Evolutionary conservation across 2,888 invertebrate genomes (phyloP), one percentile per base, ranked within the genome.

Genomic region (Andrena bicolor): DNA sequence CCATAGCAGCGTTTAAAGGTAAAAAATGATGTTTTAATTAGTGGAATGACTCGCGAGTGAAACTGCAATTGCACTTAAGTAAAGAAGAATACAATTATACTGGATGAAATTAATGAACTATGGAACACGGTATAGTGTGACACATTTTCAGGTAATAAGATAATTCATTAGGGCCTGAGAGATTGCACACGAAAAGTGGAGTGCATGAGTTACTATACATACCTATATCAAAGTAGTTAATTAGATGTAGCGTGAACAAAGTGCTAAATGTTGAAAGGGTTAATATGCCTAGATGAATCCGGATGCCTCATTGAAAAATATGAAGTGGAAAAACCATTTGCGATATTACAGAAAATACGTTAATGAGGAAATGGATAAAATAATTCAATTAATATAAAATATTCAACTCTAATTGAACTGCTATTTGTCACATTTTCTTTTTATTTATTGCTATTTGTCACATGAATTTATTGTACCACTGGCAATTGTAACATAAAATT

Each of bases 241-340:
- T 75, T 56, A 35, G 3, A 69, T 74, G 56, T n/a, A 75, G 35
- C 41, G 4, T 20, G 61, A 68, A 16, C 30, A 66, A 49, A 60
- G 16, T 20, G 5, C 20, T 60, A 51, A 13, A 20, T 16, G 35
- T 23, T 30, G 3, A 5, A n/a, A 4, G 16, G 3, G 32, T 35
- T 23, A 53, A 61, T 61, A 30, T 16, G n/a, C 23, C 16, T 5
- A 20, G 2, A 63, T 23, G 13, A 20, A 26, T 26, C 13, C 13
- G 41, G 23, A 56, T 23, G 56, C 26, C 20, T 56, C 4, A 13
- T 10, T 56, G 56, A 26, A 3, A 23, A 26, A 7, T 4, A 23
- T 10, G 10, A 8, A 23, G 23, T 26, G 56, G 4, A 16, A 41
- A 56, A 51, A 20, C 51, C 20, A 51, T 51, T 41, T 16, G 2